Evolutionary conservation across 2,888 invertebrate species (phyloP).

Genomic region (Pyrgus malvae): DNA sequence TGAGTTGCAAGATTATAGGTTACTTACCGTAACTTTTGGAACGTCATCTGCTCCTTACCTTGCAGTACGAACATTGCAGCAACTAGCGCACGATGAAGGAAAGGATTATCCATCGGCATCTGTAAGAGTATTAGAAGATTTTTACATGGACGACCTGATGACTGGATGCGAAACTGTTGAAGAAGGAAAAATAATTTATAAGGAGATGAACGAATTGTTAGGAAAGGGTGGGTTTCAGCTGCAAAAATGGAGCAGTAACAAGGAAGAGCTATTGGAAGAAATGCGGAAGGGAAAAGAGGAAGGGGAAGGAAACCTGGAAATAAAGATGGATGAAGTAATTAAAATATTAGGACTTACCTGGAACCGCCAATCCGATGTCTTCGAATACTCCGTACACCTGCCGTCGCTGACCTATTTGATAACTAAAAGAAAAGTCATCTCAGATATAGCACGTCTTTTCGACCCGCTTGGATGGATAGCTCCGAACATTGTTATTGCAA

Average conservation of each 20-base stretch:
- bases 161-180: slow-evolving; percentile 35
- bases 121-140: slow-evolving; percentile 30
- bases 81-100: slow-evolving; percentile 38
- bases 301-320: slow-evolving; percentile 9
- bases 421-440: slow-evolving; percentile 44
- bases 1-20: slow-evolving; percentile 32
- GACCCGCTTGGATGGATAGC: slow-evolving; percentile 46
- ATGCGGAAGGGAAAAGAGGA: slow-evolving; percentile 13
- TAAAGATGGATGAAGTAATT: slow-evolving; percentile 33
- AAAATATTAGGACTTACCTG: slow-evolving; percentile 43
- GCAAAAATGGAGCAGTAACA: slow-evolving; percentile 41
- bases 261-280: slow-evolving; percentile 27
- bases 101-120: slow-evolving; percentile 34
- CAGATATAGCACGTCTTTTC: slow-evolving; percentile 40
- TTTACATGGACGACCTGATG: slow-evolving; percentile 39
- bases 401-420: slow-evolving; percentile 28
- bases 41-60: slow-evolving; percentile 41
- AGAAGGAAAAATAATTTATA: slow-evolving; percentile 32
- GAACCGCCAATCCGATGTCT: slow-evolving; percentile 37
- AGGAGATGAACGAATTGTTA: slow-evolving; percentile 39
- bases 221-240: slow-evolving; percentile 42
- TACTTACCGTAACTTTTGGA: slow-evolving; percentile 40
- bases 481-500: slow-evolving; percentile 37
- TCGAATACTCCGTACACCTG: slow-evolving; percentile 36
- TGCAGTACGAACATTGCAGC: slow-evolving; percentile 39